A percentile compares a stretch with the other conserved stretches of the same genome.
Evolutionary conservation across 2,888 invertebrate genomes (phyloP).

Genomic region (Chalcis sispes): DNA sequence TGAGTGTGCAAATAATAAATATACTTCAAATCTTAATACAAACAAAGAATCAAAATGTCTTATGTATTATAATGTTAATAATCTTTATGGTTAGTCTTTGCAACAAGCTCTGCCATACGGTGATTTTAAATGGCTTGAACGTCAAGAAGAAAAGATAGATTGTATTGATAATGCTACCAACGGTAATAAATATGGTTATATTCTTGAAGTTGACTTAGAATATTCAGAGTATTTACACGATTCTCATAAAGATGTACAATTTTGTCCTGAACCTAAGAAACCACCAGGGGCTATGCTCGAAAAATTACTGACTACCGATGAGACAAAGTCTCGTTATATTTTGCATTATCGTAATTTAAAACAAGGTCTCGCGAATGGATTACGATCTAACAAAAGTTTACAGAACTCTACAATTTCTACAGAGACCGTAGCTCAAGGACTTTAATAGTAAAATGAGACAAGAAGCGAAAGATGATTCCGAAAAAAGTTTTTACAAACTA

Average conservation of each 20-base stretch:
- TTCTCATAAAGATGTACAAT: constrained; percentile 17
- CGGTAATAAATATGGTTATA: not conserved
- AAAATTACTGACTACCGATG: constrained; percentile 63
- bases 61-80: not conserved
- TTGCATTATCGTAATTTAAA: constrained; percentile 69
- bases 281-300: constrained; percentile 53
- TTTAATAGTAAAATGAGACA: constrained; percentile 67
- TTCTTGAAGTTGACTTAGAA: not conserved
- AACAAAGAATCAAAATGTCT: not conserved
- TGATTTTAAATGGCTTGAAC: not conserved
- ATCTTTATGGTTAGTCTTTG: not conserved
- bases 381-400: constrained; percentile 60
- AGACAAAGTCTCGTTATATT: constrained; percentile 64
- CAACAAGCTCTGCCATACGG: not conserved
- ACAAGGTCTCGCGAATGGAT: constrained; percentile 56
- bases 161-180: not conserved
- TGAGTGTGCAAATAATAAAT: too few relatives aligned
- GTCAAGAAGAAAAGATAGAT: not conserved
- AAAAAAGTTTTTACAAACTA: constrained; percentile 71
- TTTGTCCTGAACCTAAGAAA: constrained; percentile 55
- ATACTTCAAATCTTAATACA: not conserved
- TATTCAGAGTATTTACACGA: not conserved
- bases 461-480: constrained; percentile 67
- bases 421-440: constrained; percentile 65
- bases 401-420: constrained; percentile 66